A percentile compares a stretch with the other conserved stretches of the same genome.
phyloP scores from a whole-genome alignment of 2,797 vertebrate genomes.

The Parauchenoglanis punctatus region DNA sequence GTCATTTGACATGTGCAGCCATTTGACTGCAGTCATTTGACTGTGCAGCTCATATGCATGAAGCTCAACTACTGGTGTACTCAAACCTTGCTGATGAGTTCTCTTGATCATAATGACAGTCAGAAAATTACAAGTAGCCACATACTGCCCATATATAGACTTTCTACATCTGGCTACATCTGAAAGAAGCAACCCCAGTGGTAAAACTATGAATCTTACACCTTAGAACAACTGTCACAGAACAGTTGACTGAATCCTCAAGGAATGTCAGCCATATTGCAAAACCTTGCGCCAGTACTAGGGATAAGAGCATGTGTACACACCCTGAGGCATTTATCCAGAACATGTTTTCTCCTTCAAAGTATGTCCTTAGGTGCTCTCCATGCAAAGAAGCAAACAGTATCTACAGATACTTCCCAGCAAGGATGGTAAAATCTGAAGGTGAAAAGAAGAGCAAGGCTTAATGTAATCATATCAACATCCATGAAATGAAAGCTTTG shows the following conservation, averaged over 20 bases:
- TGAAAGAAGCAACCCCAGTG: neutral
- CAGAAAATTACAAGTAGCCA: neutral
- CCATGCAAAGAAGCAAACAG: conserved; percentile 13
- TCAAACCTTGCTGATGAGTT: neutral
- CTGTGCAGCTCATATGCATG: neutral
- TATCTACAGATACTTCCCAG: neutral
- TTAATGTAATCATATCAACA: neutral
- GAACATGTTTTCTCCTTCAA: conserved; percentile 18
- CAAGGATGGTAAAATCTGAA: neutral
- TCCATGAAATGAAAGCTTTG: neutral
- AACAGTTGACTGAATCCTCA: conserved; percentile 1
- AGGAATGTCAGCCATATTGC: conserved; percentile 12
- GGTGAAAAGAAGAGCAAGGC: neutral
- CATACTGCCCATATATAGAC: neutral
- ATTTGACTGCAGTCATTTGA: neutral
- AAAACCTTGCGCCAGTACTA: neutral
- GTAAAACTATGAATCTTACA: neutral
- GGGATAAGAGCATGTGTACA: conserved; percentile 17
- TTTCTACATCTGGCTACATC: neutral
- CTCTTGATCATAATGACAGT: neutral
- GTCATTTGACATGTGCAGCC: neutral
- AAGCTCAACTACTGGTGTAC: too few relatives aligned
- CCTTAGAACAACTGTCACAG: neutral
- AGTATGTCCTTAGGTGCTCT: conserved; percentile 6
- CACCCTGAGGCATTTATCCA: conserved; percentile 30